Percentiles rank a stretch among this genome's conserved stretches.
phyloP scores from a whole-genome alignment of 2,113 vertebrate species.

The Morphnarchus princeps region DNA sequence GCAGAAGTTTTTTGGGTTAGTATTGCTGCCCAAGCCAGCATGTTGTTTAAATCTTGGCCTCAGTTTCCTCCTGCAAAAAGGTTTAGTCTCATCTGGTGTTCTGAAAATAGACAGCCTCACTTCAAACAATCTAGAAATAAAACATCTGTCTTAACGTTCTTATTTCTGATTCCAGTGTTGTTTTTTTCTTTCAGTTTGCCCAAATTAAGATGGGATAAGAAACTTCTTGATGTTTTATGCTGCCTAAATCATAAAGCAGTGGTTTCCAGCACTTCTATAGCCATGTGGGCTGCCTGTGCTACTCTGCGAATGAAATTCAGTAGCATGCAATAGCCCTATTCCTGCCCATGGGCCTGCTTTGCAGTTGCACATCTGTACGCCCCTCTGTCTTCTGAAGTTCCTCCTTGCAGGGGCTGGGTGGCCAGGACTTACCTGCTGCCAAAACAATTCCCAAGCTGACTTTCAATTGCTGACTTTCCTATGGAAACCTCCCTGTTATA shows the following conservation, averaged over 20 bases:
- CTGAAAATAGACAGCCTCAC: background rate
- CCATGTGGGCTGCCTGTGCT: background rate
- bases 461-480: conserved; percentile 19
- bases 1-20: background rate
- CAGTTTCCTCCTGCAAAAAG: background rate
- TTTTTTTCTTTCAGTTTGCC: conserved; percentile 12
- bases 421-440: background rate
- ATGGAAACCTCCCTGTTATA: conserved; percentile 27
- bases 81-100: background rate
- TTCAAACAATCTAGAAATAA: background rate
- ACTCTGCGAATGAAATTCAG: background rate
- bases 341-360: background rate
- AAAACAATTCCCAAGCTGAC: background rate
- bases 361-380: background rate
- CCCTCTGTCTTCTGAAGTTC: background rate
- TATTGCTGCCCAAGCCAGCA: background rate
- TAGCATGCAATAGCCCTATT: background rate
- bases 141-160: background rate
- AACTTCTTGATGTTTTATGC: background rate
- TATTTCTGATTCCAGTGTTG: background rate
- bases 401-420: background rate
- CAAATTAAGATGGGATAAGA: background rate
- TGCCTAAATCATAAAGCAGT: background rate
- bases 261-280: background rate
- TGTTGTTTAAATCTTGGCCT: background rate